These are phyloP conservation scores for Drosophila rellima DNA, from an alignment of 2,888 invertebrate genomes.

Conservation along the genomic window DNA sequence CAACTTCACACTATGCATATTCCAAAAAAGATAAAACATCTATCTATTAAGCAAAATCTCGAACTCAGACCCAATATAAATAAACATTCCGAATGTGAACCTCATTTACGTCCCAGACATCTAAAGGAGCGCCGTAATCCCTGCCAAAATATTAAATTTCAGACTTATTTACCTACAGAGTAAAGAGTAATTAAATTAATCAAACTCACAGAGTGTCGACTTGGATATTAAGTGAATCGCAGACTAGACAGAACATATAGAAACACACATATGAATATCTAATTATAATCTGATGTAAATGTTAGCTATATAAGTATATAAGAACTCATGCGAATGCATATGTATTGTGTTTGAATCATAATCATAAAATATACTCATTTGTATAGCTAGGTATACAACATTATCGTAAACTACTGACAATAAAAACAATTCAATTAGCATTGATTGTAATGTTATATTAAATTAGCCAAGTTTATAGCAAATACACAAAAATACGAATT, in stretches of 20 bases:
- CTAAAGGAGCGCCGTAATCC: not conserved
- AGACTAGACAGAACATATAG: not conserved
- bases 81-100: too few species aligned
- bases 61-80: too few species aligned
- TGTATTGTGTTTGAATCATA: conserved; percentile 19
- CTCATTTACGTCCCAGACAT: not conserved
- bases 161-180: not conserved
- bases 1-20: too few species aligned
- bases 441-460: conserved; percentile 37
- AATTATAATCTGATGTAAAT: conserved; percentile 28
- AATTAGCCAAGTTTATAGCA: conserved; percentile 51
- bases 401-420: conserved; percentile 85
- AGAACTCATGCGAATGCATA: conserved; percentile 16
- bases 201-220: not conserved
- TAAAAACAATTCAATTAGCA: conserved; percentile 83
- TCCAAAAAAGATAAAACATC: not conserved
- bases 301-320: conserved; percentile 23
- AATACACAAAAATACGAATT: conserved; percentile 22
- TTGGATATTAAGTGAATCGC: not conserved
- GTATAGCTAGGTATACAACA: conserved; percentile 29
- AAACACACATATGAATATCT: conserved; percentile 1
- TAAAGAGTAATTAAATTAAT: not conserved
- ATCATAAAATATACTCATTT: conserved; percentile 13
- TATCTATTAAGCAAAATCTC: too few species aligned
- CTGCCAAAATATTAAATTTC: not conserved